Evolutionary conservation across 2,888 invertebrate genomes (phyloP).

Genomic region (Shargacucullia verbasci): DNA sequence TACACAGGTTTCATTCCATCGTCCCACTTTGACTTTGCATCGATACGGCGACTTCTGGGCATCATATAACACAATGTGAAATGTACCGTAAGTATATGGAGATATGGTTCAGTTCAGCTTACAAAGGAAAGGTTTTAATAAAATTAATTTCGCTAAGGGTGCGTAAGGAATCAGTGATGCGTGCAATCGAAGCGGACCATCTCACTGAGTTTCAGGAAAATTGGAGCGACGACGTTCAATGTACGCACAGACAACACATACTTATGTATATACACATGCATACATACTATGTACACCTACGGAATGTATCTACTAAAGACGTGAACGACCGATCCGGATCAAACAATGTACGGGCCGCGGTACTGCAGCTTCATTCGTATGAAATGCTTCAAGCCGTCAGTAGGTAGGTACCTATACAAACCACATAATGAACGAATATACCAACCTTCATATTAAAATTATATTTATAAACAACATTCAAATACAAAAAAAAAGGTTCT

Average conservation of each 20-base stretch:
- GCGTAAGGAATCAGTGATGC: slow-evolving; percentile 67
- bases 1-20: slow-evolving; percentile 65
- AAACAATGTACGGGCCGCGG: not conserved
- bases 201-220: slow-evolving; percentile 49
- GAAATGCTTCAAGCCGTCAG: too few relatives aligned
- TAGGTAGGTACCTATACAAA: too few relatives aligned
- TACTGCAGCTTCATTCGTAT: too few relatives aligned
- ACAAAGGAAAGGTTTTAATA: slow-evolving; percentile 60
- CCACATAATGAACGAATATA: too few relatives aligned
- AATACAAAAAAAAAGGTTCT: too few relatives aligned
- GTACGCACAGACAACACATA: not conserved
- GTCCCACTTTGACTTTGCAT: slow-evolving; percentile 55
- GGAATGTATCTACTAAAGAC: too few relatives aligned
- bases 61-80: slow-evolving; percentile 12
- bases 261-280: not conserved
- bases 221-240: slow-evolving; percentile 26
- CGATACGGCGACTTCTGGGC: slow-evolving; percentile 43
- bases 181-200: slow-evolving; percentile 59
- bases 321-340: not conserved
- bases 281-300: not conserved
- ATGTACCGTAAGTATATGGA: not conserved
- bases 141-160: slow-evolving; percentile 72
- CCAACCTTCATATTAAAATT: too few relatives aligned
- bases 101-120: slow-evolving; percentile 50
- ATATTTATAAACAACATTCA: too few relatives aligned